These are phyloP conservation scores for Ia io DNA, from an alignment of 2,113 vertebrate genomes.

Conservation along the genomic window DNA sequence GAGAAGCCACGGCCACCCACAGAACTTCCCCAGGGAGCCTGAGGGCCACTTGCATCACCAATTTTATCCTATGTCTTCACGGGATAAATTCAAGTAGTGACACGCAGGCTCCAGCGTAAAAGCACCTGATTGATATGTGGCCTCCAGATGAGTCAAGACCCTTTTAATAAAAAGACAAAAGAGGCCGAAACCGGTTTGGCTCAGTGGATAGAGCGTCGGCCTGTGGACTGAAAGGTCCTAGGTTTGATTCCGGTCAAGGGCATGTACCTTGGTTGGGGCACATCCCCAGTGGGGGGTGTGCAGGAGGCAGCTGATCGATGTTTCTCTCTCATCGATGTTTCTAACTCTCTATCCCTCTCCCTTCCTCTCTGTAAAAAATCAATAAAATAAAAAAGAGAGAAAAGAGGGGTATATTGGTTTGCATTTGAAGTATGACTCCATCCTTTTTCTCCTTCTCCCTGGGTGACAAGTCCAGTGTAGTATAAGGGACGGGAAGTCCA, in stretches of 20 bases:
- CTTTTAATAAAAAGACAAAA: slow-evolving; percentile 55
- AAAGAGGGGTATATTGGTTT: slow-evolving; percentile 1
- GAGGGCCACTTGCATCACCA: neutral
- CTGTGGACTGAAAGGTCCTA: too few species aligned
- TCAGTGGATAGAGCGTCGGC: too few species aligned
- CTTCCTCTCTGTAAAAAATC: too few species aligned
- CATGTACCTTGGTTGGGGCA: too few species aligned
- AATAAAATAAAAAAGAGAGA: too few species aligned
- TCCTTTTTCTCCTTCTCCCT: neutral
- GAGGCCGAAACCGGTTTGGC: too few species aligned
- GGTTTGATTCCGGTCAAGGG: too few species aligned
- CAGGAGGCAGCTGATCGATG: too few species aligned
- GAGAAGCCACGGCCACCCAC: neutral
- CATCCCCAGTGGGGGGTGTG: too few species aligned
- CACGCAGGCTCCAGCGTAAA: neutral
- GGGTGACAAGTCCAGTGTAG: slow-evolving; percentile 42
- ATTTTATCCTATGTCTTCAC: neutral
- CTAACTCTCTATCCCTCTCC: too few species aligned
- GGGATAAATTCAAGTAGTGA: neutral
- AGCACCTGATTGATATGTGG: slow-evolving; percentile 14
- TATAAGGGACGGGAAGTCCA: neutral
- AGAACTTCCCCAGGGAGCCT: neutral
- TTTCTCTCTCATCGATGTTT: too few species aligned
- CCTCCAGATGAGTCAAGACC: slow-evolving; percentile 64
- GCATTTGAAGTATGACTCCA: slow-evolving; percentile 41